Conservation (phyloP, 2,888 invertebrate species). For the Hemithea aestivaria region DNA sequence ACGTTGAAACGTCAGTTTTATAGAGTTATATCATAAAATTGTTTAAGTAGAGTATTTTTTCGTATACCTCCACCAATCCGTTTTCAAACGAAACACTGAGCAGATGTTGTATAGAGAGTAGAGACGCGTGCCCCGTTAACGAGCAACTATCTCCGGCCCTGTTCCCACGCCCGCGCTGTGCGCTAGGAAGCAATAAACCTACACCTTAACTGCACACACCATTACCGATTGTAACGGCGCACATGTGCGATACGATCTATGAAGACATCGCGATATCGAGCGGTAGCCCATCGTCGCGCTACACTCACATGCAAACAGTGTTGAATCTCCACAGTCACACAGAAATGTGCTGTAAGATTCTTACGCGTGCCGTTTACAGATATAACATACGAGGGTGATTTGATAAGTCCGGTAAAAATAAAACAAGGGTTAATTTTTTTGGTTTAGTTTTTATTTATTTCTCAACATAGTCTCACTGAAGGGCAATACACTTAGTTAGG, state of each 20-base stretch:
- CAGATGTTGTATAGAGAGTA: slow-evolving; percentile 18
- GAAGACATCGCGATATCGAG: slow-evolving; percentile 35
- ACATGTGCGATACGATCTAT: slow-evolving; percentile 63
- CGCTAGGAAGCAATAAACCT: slow-evolving; percentile 74
- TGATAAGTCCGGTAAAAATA: too few species aligned
- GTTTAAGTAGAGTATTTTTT: too few species aligned
- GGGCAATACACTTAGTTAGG: too few species aligned
- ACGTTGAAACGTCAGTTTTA: too few species aligned
- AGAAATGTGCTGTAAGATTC: too few species aligned
- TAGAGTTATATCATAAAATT: too few species aligned
- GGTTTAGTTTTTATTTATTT: too few species aligned
- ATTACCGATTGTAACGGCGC: slow-evolving; percentile 74
- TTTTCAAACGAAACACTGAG: background rate
- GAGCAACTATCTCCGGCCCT: slow-evolving; percentile 71
- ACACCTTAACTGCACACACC: slow-evolving; percentile 74
- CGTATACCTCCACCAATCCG: too few species aligned
- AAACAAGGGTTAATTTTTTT: too few species aligned
- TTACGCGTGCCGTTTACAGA: too few species aligned
- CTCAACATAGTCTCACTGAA: too few species aligned
- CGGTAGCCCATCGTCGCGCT: slow-evolving; percentile 4
- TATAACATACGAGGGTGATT: too few species aligned
- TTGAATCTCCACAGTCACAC: slow-evolving; percentile 5
- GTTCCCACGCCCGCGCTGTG: slow-evolving; percentile 61
- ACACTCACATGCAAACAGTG: slow-evolving; percentile 13
- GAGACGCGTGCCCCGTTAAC: slow-evolving; percentile 62